Evolutionary conservation across 2,888 invertebrate species (phyloP), one percentile per base, ranked within the genome.

Genomic region (Biston betularia): DNA sequence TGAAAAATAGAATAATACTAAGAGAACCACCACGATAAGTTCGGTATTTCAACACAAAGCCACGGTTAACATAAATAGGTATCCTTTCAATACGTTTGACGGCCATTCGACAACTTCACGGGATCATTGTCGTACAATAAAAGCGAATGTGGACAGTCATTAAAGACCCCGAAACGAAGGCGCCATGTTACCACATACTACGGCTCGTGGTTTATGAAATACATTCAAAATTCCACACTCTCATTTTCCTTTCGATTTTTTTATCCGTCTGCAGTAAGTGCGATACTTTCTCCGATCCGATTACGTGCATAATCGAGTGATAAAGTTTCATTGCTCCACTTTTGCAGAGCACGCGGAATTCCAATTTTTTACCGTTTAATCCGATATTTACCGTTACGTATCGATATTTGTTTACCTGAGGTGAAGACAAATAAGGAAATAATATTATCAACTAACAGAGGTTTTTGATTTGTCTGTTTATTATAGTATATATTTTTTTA

Each of bases 231-330:
- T 88, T 85, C 86, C 84, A 80, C 86, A 89, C 88, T 88, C 86
- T 89, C 87, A 79, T 83, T 89, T 91, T 87, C 89, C 85, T 88
- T 90, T 89, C 88, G 76, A 81, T 87, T 88, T 87, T 88, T 87
- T 74, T 71, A 73, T 85, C 80, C 76, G 76, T 73, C 79, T 81
- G 79, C 83, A 79, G 82, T 84, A 83, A 87, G 82, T 84, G 81
- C 83, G 83, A 82, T 84, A 91, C 93, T 93, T 92, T 92, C 92
- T 89, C 92, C 80, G 82, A 84, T 87, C 83, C 85, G 88, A 89
- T 91, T 90, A 89, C 89, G 85, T 80, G 69, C 71, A 76, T 79
- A 79, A 79, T 78, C 74, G 66, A 69, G 79, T 83, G 84, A 85
- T 87, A 84, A 84, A 82, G 81, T 86, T 85, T 83, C 81, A 83